Percentiles rank a stretch among this genome's conserved stretches.
phyloP scores from a whole-genome alignment of 1,140 invertebrate genomes.

The Listronotus bonariensis region DNA sequence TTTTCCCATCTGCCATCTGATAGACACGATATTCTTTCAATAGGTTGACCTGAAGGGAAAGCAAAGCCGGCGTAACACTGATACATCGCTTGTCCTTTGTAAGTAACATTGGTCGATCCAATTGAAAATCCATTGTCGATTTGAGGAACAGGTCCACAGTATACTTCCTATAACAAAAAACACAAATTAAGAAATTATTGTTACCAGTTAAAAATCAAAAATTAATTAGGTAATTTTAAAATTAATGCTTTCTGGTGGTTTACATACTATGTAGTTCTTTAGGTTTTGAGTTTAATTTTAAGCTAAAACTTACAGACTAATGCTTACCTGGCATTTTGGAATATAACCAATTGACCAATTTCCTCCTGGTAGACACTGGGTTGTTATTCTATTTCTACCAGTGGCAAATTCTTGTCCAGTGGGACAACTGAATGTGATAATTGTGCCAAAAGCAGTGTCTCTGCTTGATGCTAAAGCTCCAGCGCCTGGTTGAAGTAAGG shows the following conservation, averaged over 20 bases:
- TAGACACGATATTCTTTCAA: slow-evolving; percentile 87
- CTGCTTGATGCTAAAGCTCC: slow-evolving; percentile 87
- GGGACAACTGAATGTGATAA: slow-evolving; percentile 89
- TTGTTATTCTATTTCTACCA: slow-evolving; percentile 80
- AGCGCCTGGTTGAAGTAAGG: slow-evolving; percentile 78
- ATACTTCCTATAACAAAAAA: slow-evolving; percentile 69
- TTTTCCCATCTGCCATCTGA: slow-evolving; percentile 89
- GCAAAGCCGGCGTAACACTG: slow-evolving; percentile 96
- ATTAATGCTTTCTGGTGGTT: too few species aligned
- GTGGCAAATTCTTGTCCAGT: slow-evolving; percentile 94
- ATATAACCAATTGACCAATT: slow-evolving; percentile 93
- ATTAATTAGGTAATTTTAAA: too few species aligned
- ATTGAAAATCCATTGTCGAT: slow-evolving; percentile 97
- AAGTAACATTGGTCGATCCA: slow-evolving; percentile 93
- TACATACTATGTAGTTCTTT: too few species aligned
- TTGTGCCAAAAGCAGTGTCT: slow-evolving; percentile 90
- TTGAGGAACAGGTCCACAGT: slow-evolving; percentile 95
- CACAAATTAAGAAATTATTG: too few species aligned
- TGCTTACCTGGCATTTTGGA: slow-evolving; percentile 80
- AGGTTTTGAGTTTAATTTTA: neutral
- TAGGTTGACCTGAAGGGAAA: slow-evolving; percentile 84
- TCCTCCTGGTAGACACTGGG: slow-evolving; percentile 85
- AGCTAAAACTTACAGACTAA: neutral
- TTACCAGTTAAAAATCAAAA: too few species aligned
- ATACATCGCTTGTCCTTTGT: slow-evolving; percentile 89